Evolutionary conservation across 2,113 vertebrate genomes (phyloP).

Genomic region (Prietella phreatophila): DNA sequence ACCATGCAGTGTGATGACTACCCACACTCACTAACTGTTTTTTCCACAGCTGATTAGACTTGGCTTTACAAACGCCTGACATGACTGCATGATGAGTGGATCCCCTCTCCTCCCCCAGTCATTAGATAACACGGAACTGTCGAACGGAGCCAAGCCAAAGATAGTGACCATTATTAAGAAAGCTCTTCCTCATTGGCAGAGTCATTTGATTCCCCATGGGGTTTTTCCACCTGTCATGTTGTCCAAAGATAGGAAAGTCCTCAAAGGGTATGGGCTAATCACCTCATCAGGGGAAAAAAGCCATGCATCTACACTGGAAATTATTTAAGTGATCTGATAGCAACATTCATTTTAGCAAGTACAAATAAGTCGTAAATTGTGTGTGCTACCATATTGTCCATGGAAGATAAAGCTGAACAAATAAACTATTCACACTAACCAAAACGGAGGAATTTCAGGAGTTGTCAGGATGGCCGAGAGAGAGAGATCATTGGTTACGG

Average conservation of each 20-base stretch:
- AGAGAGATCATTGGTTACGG: neutral
- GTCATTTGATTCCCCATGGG: slow-evolving; percentile 14
- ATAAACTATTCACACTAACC: neutral
- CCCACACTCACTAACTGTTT: neutral
- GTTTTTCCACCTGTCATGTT: slow-evolving; percentile 38
- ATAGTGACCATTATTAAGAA: slow-evolving; percentile 19
- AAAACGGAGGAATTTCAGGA: neutral
- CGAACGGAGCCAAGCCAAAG: slow-evolving; percentile 6
- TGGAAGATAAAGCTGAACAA: neutral
- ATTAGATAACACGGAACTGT: slow-evolving; percentile 17
- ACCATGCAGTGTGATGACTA: neutral
- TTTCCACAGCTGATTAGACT: neutral
- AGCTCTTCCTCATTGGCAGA: neutral
- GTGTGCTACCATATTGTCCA: neutral
- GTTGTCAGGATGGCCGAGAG: neutral
- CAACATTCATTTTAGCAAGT: neutral
- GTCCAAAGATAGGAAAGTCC: slow-evolving; percentile 16
- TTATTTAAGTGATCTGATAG: neutral
- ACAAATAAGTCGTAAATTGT: neutral
- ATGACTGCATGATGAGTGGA: neutral
- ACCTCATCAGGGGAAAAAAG: neutral
- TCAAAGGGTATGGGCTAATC: neutral
- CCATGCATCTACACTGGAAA: neutral
- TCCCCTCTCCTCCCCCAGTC: neutral
- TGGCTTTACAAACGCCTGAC: neutral